Base-by-base conservation (phyloP, 2,888 invertebrate genomes). In the Mimumesa dahlbomi region DNA sequence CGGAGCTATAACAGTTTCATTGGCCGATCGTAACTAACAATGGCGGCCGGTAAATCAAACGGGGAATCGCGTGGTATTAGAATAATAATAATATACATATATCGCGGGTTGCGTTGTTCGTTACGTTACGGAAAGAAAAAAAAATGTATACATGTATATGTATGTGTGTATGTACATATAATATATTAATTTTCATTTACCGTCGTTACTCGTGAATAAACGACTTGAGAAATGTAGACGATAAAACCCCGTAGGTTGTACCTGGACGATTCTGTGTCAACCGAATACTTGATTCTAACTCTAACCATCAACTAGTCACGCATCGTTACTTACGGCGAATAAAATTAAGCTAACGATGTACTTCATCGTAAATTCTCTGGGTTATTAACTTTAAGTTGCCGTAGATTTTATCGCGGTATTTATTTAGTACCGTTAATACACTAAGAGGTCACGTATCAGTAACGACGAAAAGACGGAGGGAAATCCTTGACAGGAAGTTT, bases 281-380 rank as follows among this genome's bases (percentile, higher is more conserved):
- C 68, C 38, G 57, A 64, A 64, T 59, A 58, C 63, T 49, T 36
- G 54, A 31, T 62, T 67, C 52, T 64, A 61, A 52, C 54, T 46
- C 66, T 50, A 49, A 56, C 50, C 68, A 68, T 76, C 75, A 43
- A 59, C 72, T 52, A 62, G 75, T 76, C 75, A 76, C 75, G 75
- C 75, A 65, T 76, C 75, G 75, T 76, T 76, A 76, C 75, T 50
- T 73, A 65, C 67, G 49, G 61, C 68, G 75, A 75, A 73, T 75
- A 73, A 75, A 76, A 76, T 76, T 75, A 75, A 76, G 62, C 68
- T 73, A 75, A 76, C 62, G 72, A 74, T 46, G 68, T 65, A 71
- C 68, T 66, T 59, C 40, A 48, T 64, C 75, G 68, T 75, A 75
- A 76, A 75, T 75, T 76, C 73, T 65, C 58, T 52, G 68, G 68